phyloP scores from a whole-genome alignment of 2,888 invertebrate genomes.

The Euphydryas editha region DNA sequence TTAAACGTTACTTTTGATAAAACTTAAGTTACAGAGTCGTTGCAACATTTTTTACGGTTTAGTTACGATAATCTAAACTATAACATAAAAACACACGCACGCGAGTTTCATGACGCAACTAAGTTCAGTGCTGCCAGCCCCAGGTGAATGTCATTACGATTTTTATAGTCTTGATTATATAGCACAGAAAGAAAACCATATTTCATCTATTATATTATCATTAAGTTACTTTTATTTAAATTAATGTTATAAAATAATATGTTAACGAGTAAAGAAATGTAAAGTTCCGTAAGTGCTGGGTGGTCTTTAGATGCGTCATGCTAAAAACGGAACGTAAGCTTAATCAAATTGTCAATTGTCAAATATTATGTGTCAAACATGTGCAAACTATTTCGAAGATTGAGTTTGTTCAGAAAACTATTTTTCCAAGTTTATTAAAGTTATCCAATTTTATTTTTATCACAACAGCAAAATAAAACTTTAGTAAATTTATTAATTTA shows the following conservation, averaged over 20 bases:
- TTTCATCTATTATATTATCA: no score
- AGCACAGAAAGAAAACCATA: no score
- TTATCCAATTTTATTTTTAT: neutral
- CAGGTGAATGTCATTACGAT: neutral
- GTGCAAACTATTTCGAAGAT: constrained; percentile 18
- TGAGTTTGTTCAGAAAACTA: neutral
- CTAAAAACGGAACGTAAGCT: constrained; percentile 10
- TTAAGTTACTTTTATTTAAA: neutral
- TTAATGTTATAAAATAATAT: no score
- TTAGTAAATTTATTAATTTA: no score
- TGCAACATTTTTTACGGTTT: neutral
- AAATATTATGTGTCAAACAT: constrained; percentile 20
- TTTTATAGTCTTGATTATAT: neutral
- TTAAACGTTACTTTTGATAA: neutral
- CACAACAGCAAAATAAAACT: neutral
- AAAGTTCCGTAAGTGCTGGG: no score
- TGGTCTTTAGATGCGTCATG: neutral
- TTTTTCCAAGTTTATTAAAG: constrained; percentile 10
- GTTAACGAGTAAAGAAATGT: neutral
- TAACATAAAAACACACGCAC: constrained; percentile 29
- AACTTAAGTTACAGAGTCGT: neutral
- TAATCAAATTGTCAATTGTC: constrained; percentile 18
- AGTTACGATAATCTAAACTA: constrained; percentile 19
- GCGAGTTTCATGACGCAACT: constrained; percentile 29
- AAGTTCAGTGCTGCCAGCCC: constrained; percentile 17